A percentile compares a stretch with the other conserved stretches of the same genome.
phyloP scores from a whole-genome alignment of 23 tunicate species.

The Phallusia fumigata region DNA sequence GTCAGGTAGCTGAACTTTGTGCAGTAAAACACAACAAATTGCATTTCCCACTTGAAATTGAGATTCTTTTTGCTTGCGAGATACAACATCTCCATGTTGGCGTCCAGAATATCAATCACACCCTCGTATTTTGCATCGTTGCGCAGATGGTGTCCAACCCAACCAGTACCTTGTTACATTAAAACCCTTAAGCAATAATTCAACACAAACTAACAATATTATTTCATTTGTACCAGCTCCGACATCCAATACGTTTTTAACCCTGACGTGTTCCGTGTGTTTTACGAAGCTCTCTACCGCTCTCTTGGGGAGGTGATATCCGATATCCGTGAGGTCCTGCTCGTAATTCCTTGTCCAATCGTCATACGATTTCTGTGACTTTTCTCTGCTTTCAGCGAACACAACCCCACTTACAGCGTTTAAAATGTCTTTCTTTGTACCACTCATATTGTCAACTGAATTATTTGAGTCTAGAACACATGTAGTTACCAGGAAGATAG shows the following conservation, averaged over 20 bases:
- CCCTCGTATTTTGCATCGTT: background rate
- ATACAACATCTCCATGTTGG: constrained; percentile 1
- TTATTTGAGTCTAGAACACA: no score
- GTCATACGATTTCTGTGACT: background rate
- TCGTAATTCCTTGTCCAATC: background rate
- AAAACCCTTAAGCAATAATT: no score
- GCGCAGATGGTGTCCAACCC: background rate
- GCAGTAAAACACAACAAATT: no score
- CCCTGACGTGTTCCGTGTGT: background rate
- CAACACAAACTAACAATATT: no score
- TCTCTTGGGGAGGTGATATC: background rate
- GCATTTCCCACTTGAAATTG: background rate
- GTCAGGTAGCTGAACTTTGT: no score
- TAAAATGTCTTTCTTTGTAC: background rate
- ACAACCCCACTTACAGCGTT: background rate
- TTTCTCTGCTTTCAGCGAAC: background rate
- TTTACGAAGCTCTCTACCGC: background rate
- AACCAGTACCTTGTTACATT: background rate
- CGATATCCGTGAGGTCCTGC: background rate
- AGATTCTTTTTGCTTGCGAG: background rate
- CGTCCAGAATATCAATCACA: background rate
- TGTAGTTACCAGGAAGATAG: no score
- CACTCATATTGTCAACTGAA: no score
- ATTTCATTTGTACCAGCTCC: constrained; percentile 18
- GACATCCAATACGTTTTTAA: background rate